Percentiles rank a stretch among this genome's conserved stretches.
Conservation (phyloP, 2,113 vertebrate genomes). For the Oryzias curvinotus region DNA sequence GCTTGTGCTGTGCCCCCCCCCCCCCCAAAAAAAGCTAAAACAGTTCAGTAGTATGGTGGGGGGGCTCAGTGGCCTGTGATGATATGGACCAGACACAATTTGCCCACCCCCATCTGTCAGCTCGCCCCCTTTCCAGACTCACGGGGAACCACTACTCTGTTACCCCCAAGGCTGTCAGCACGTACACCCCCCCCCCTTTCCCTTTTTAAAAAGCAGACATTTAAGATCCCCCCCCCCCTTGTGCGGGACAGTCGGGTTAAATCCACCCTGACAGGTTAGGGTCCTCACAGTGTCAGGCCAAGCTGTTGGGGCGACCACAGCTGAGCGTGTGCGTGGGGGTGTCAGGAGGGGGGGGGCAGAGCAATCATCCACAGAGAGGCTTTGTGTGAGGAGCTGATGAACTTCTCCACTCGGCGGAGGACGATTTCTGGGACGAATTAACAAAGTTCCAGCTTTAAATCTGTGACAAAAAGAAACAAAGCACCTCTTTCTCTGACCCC, state of each 20-base stretch:
- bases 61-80: conserved; percentile 52
- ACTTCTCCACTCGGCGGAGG: too few relatives aligned
- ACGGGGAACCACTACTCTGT: too few relatives aligned
- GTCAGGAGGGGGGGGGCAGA: conserved; percentile 16
- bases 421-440: too few relatives aligned
- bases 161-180: too few relatives aligned
- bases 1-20: conserved; percentile 11
- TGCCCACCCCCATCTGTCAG: conserved; percentile 56
- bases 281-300: conserved; percentile 49
- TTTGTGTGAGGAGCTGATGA: not conserved
- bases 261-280: conserved; percentile 50
- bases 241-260: conserved; percentile 42
- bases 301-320: conserved; percentile 43
- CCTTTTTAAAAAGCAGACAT: too few relatives aligned
- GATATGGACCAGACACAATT: conserved; percentile 62
- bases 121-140: not conserved
- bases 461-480: too few relatives aligned
- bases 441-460: not conserved
- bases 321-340: conserved; percentile 42
- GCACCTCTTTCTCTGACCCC: too few relatives aligned
- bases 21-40: conserved; percentile 9
- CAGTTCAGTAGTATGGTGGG: conserved; percentile 36
- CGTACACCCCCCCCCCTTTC: too few relatives aligned
- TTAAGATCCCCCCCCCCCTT: not conserved
- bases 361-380: too few relatives aligned